Conservation (phyloP, 2,888 invertebrate genomes). For the Philopedon plagiatum region DNA sequence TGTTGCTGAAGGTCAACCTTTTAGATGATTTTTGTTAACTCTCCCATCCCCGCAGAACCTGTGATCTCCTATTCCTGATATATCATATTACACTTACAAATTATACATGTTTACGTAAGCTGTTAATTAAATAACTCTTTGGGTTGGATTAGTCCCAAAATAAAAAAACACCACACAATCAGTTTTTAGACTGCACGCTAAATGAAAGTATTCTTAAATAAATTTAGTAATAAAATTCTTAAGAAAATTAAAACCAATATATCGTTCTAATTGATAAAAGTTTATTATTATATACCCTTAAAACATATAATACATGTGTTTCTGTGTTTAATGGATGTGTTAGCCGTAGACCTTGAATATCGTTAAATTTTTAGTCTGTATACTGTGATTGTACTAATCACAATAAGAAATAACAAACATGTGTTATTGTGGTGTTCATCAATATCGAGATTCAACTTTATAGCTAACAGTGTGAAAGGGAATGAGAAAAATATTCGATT, state of each 20-base stretch:
- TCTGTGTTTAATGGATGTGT: conserved; percentile 67
- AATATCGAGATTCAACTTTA: conserved; percentile 65
- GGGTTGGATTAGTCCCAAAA: conserved; percentile 53
- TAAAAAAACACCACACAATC: conserved; percentile 68
- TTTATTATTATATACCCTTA: conserved; percentile 66
- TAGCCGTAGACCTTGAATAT: conserved; percentile 67
- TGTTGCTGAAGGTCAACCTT: conserved; percentile 14
- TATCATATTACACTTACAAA: conserved; percentile 68
- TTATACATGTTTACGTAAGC: conserved; percentile 62
- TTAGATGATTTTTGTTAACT: conserved; percentile 27
- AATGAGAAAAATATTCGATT: conserved; percentile 36
- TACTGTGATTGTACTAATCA: conserved; percentile 68
- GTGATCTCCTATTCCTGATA: conserved; percentile 70
- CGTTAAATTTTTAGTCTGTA: conserved; percentile 66
- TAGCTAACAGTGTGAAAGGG: conserved; percentile 62
- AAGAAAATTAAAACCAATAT: conserved; percentile 66
- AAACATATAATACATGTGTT: conserved; percentile 57
- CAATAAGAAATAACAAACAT: conserved; percentile 57
- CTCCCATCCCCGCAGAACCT: conserved; percentile 63
- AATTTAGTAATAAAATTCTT: conserved; percentile 65
- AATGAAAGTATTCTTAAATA: conserved; percentile 68
- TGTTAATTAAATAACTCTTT: conserved; percentile 61
- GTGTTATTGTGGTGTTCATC: conserved; percentile 69
- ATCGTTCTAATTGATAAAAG: conserved; percentile 66
- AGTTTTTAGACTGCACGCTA: conserved; percentile 70